Percentiles rank a stretch among this genome's conserved stretches.
phyloP scores from a whole-genome alignment of 92 coral and sea anemone species.

The Porites lobata region DNA sequence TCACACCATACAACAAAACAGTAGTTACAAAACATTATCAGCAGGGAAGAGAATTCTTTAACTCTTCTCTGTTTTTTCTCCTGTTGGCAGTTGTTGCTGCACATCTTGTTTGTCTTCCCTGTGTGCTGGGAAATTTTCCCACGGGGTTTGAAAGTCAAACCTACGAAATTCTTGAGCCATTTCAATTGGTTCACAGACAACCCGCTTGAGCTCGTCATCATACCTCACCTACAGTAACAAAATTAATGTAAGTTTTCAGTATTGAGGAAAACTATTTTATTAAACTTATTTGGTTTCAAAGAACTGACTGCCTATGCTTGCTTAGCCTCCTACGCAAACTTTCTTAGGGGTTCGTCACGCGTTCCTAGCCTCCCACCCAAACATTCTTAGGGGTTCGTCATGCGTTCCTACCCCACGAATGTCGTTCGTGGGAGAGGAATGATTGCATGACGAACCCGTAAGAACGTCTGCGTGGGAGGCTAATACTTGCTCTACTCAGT shows the following conservation, averaged over 20 bases:
- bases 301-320: no score
- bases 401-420: no score
- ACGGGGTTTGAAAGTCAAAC: constrained; percentile 93
- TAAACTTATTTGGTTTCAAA: no score
- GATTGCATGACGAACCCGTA: no score
- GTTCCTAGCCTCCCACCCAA: no score
- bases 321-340: no score
- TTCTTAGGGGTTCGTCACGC: no score
- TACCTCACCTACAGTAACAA: constrained; percentile 81
- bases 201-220: constrained; percentile 97
- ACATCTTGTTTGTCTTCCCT: constrained; percentile 39
- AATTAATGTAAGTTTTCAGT: neutral
- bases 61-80: constrained; percentile 26
- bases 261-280: no score
- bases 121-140: constrained; percentile 98
- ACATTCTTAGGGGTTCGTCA: no score
- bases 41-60: neutral
- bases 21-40: neutral
- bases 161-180: constrained; percentile 97
- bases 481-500: no score
- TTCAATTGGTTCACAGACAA: constrained; percentile 97
- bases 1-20: neutral
- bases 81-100: constrained; percentile 23
- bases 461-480: no score
- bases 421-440: no score